Evolutionary conservation across 2,888 invertebrate species (phyloP), one percentile per base, ranked within the genome.

Genomic region (Heliconius ismenius): DNA sequence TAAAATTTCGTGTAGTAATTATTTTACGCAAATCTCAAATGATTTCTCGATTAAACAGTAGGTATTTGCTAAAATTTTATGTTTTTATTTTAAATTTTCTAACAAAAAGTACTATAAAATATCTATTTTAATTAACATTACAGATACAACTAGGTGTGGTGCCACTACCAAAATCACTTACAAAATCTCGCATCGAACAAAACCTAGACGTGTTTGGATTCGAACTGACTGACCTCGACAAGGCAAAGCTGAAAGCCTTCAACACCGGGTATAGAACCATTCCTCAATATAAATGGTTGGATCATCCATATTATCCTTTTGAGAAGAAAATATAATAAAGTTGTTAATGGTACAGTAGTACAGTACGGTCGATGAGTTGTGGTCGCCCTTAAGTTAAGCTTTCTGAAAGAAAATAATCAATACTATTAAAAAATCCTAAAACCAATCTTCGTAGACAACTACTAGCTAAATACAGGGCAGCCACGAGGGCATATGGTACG

Each of bases 161-260:
- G 0, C 78, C 78, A 18, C 77, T 92, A 3, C 92, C 92, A 0
- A 92, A 92, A 73, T 90, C 92, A 0, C 60, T 92, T 10, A 89
- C 86, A 2, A 87, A 87, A 74, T 79, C 83, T 0, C 86, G 91
- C 0, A 86, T 92, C 3, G 88, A 88, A 63, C 80, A 89, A 76
- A 92, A 92, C 80, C 73, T 91, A 2, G 80, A 86, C 0, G 82
- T 92, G 0, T 92, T 90, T 78, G 88, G 91, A 83, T 91, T 92
- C 79, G 26, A 77, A 43, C 84, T 88, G 54, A 81, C 74, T 1
- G 79, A 82, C 0, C 82, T 82, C 3, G 90, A 91, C 13, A 82
- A 77, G 58, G 28, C 10, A 0, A 10, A 78, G 1, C 58, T 84
- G 39, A 80, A 80, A 43, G 62, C 65, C 7, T 91, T 82, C 79